Base-by-base conservation (phyloP, 2,797 vertebrate genomes). In the Mergus octosetaceus region DNA sequence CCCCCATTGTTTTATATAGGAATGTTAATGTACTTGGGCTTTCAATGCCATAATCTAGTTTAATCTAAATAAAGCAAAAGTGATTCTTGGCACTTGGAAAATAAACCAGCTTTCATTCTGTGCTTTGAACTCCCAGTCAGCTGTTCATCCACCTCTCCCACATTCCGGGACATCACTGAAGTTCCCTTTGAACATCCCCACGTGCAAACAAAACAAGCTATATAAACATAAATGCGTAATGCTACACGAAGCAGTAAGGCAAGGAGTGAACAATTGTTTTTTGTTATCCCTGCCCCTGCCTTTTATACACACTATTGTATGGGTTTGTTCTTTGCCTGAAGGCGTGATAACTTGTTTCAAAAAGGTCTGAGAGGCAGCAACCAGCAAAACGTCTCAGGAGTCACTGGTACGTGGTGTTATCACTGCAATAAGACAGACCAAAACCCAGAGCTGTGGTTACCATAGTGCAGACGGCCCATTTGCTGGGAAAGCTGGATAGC, bases 31-130 rank as follows among this genome's bases (percentile, higher is more conserved):
- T 57, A 64, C 39, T 95, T 86, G 41, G 27, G 62, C 89, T 97
- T 97, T 95, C 85, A 94, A 45, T 92, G 83, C 91, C 93, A 93
- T 95, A 97, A 96, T 92, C 93, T 91, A 68, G 65, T 94, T 96
- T 94, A 75, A 94, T 87, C 90, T 96, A 96, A 96, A 93, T 88
- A 94, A 89, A 94, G 91, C 91, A 91, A 93, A 96, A 94, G 72
- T 85, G 85, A 70, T 89, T 96, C 80, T 90, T 95, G 94, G 72
- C 91, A 90, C 8, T 2, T 79, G 79, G 77, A 96, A 94, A 84
- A 82, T 80, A 94, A 96, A 82, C 68, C 69, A 90, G 80, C 61
- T 91, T 95, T 56, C 91, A 89, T 85, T 92, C 75, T 41, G 70
- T 47, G 54, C 93, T 87, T 51, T 72, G 87, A 95, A 78, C 51